Base-by-base conservation (phyloP, 2,113 vertebrate genomes). In the Probosciger aterrimus region DNA sequence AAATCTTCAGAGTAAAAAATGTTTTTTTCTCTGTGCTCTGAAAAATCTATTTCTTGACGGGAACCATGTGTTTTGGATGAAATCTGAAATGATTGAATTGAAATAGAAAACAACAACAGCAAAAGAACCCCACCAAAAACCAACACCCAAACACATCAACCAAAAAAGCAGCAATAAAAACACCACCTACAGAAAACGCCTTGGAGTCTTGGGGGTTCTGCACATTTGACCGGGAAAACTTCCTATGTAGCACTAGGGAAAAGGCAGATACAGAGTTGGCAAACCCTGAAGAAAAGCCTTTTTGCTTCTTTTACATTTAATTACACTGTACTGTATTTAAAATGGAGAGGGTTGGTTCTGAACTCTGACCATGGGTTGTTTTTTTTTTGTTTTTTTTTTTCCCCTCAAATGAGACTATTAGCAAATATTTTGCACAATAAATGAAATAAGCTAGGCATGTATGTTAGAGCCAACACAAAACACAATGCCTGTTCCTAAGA, bases 81-180 rank as follows among this genome's bases (percentile, higher is more conserved):
- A 77, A 77, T 81, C 25, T 43, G 60, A 55, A 67, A 24, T 7
- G 10, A 7, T 17, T 90, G 60, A 80, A 39, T 53, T 74, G 31
- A 60, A 75, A 16, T 3, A 59, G 8, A 25, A 71, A 18, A 22
- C 7, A 11, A 31, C 27, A 46, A 22, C 5, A 49, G n/a, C 20
- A n/a, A n/a, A 37, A 37, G 6, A 33, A 17, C 8, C 6, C 3
- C 2, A 8, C 28, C 7, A 10, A 10, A 12, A 35, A 10, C 4
- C 9, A 18, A 35, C 6, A 2, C 16, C 18, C 17, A 31, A 37
- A 50, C 13, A 7, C 18, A 46, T 6, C 17, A 41, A 28, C 9
- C 1, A 3, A 60, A 73, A 57, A 63, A 28, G 0, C 3, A 31
- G 24, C 53, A 68, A 9, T 3, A 5, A 60, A 53, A 53, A 1